Percentiles rank a stretch among this genome's conserved stretches.
Conservation (phyloP, 2,797 vertebrate genomes). For the Myripristis murdjan region DNA sequence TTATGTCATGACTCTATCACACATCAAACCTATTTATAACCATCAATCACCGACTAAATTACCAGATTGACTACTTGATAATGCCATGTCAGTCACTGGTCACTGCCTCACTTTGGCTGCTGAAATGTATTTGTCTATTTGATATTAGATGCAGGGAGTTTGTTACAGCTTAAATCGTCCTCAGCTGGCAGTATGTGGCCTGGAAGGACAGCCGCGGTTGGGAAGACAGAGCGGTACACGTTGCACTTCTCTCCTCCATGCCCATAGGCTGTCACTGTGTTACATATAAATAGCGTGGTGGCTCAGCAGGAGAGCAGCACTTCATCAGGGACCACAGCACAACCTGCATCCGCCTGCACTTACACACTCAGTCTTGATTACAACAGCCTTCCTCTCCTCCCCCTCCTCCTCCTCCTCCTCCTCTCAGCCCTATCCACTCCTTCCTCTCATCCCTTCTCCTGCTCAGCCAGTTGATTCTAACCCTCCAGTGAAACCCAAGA, state of each 20-base stretch:
- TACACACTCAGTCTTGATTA: conserved; percentile 75
- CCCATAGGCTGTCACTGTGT: conserved; percentile 60
- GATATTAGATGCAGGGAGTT: neutral
- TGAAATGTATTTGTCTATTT: neutral
- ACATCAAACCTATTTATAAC: no score
- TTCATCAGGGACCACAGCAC: conserved; percentile 77
- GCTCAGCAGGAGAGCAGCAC: conserved; percentile 79
- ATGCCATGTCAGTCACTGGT: neutral
- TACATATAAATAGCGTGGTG: conserved; percentile 76
- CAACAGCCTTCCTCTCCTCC: conserved; percentile 35
- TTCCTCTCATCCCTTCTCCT: neutral
- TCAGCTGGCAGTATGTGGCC: neutral
- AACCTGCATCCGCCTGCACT: conserved; percentile 77
- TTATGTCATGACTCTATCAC: no score
- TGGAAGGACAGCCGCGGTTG: conserved; percentile 18
- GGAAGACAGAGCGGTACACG: conserved; percentile 41
- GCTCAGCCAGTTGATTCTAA: conserved; percentile 14
- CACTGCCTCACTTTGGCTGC: neutral
- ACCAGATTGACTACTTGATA: no score
- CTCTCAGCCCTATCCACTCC: no score
- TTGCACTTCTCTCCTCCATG: conserved; percentile 70
- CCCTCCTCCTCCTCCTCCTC: conserved; percentile 5
- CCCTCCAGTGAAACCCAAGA: no score
- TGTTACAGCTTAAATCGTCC: neutral
- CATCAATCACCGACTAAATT: no score